phyloP scores from a whole-genome alignment of 2,888 invertebrate species.

The Zelleria hepariella region DNA sequence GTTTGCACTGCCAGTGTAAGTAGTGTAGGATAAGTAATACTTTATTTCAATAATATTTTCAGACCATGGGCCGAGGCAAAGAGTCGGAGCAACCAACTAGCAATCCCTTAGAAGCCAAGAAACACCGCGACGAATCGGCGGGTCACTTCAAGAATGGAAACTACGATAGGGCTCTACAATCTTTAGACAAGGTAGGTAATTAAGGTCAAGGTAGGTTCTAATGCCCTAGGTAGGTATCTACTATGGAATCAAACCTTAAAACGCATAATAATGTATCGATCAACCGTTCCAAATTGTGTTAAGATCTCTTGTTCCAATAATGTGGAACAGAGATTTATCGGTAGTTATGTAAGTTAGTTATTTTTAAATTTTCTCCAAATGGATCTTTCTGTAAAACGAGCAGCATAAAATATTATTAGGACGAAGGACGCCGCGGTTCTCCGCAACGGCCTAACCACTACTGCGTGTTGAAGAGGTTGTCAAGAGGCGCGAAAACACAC shows the following conservation, averaged over 20 bases:
- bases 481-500: slow-evolving; percentile 59
- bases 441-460: not conserved
- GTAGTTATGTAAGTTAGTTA: not conserved
- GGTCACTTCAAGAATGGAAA: slow-evolving; percentile 83
- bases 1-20: too few species aligned
- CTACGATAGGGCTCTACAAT: slow-evolving; percentile 77
- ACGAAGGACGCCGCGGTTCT: not conserved
- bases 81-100: slow-evolving; percentile 49
- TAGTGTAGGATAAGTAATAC: too few species aligned
- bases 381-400: too few species aligned
- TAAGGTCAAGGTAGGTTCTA: too few species aligned
- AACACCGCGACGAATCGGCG: slow-evolving; percentile 82
- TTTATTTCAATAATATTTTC: too few species aligned
- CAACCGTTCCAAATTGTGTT: too few species aligned
- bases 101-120: slow-evolving; percentile 73
- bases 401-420: not conserved
- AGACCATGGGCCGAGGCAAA: slow-evolving; percentile 50
- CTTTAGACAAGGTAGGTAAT: slow-evolving; percentile 75
- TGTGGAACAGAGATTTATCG: too few species aligned
- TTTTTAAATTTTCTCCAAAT: not conserved
- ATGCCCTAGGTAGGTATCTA: not conserved
- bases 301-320: too few species aligned
- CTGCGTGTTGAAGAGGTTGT: slow-evolving; percentile 18
- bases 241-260: not conserved
- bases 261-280: too few species aligned